Percentiles rank a stretch among this genome's conserved stretches.
phyloP scores from a whole-genome alignment of 2,113 vertebrate genomes.

The Lutjanus erythropterus region DNA sequence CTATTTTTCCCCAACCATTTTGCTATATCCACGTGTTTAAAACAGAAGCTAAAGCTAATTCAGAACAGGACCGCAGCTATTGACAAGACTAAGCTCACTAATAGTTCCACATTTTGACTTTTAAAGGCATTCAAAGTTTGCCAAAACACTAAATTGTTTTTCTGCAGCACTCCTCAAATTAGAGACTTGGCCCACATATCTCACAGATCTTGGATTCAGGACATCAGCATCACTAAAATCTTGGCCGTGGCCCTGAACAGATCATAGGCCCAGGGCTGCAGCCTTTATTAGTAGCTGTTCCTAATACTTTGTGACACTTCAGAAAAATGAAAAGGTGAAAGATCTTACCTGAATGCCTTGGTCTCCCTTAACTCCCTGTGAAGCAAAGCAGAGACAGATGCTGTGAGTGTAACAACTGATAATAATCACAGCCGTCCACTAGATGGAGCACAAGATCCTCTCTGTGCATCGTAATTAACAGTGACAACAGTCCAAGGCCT shows the following conservation, averaged over 20 bases:
- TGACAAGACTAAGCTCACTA: background rate
- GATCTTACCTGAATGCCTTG: conserved; percentile 77
- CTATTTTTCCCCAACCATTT: background rate
- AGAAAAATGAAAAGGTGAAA: background rate
- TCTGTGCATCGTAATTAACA: too few relatives aligned
- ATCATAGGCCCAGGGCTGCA: background rate
- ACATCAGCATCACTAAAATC: background rate
- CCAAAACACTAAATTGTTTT: too few relatives aligned
- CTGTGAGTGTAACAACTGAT: background rate
- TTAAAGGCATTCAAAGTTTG: too few relatives aligned
- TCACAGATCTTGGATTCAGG: background rate
- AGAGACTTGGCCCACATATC: background rate
- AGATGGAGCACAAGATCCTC: conserved; percentile 44
- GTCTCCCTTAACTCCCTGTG: conserved; percentile 76
- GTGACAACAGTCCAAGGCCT: background rate
- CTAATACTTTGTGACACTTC: background rate
- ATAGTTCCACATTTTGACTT: too few relatives aligned
- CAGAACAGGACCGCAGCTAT: background rate
- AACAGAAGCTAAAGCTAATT: background rate
- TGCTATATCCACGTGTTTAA: background rate
- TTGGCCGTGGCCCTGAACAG: background rate
- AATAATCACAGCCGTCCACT: conserved; percentile 25
- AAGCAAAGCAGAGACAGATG: conserved; percentile 38
- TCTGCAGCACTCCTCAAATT: background rate
- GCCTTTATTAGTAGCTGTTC: background rate